A percentile compares a stretch with the other conserved stretches of the same genome.
Conservation (phyloP, 1,140 invertebrate genomes). For the Calephelis virginiensis region DNA sequence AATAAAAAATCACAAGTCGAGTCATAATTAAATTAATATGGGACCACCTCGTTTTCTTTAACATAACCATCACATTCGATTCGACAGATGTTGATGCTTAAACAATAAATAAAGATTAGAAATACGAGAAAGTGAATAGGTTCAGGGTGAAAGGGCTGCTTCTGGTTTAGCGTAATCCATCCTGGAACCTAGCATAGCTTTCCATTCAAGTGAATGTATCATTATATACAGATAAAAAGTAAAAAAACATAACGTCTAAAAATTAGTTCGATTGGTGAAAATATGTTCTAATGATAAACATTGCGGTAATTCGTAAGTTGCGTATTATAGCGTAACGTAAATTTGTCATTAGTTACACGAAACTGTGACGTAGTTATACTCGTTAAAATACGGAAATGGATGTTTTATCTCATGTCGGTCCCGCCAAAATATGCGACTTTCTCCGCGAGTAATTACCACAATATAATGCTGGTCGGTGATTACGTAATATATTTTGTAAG, state of each 20-base stretch:
- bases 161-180: no score
- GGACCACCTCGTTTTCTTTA: no score
- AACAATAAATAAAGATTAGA: no score
- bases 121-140: no score
- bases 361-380: constrained; percentile 20
- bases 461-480: constrained; percentile 40
- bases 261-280: neutral
- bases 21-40: no score
- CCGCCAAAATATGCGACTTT: constrained; percentile 64
- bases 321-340: constrained; percentile 2
- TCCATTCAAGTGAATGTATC: no score
- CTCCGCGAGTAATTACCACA: constrained; percentile 56
- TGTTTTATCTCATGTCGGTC: constrained; percentile 10
- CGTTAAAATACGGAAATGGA: constrained; percentile 50
- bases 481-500: constrained; percentile 52
- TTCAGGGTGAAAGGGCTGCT: no score
- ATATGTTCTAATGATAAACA: neutral
- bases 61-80: no score
- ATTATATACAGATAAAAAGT: no score
- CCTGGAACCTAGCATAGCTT: no score
- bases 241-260: neutral
- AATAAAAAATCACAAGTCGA: no score
- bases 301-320: neutral
- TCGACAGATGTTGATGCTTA: no score
- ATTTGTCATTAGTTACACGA: neutral